Base-by-base conservation (phyloP, 1,140 invertebrate genomes). In the Drosophila rufa region DNA sequence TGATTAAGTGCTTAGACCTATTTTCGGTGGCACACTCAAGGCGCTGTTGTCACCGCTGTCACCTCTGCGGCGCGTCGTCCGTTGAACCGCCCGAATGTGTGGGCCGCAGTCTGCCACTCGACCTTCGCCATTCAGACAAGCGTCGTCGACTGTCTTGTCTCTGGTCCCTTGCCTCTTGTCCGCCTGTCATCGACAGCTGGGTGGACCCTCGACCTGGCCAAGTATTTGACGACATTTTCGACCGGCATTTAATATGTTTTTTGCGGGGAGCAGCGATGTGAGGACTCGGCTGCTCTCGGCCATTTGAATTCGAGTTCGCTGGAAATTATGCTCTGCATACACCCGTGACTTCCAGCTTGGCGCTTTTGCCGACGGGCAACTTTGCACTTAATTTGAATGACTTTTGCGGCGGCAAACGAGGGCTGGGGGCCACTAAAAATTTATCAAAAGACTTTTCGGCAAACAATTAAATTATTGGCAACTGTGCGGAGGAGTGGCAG, bases 1-100 rank as follows among this genome's bases (percentile, higher is more conserved):
- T 81, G 80, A 89, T 87, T 89, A 89, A 87, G 80, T 87, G 83
- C 80, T 83, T 82, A 80, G 84, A 68, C 75, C 57, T 80, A 71
- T 76, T 83, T 83, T 70, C 25, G 70, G 81, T 67, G 80, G 70
- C 61, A 73, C 66, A 82, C 62, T 27, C 38, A 59, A 42, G 55
- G 55, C 47, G 57, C 40, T 51, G 69, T 57, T 74, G 56, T 74
- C 53, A 25, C 36, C 46, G 56, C 68, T 61, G 68, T 33, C 67
- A 46, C 67, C 40, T 46, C 38, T 19, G 12, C 17, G 30, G 14
- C 17, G n/a, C 46, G 47, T n/a, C 70, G 56, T 70, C 43, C 66
- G 33, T 62, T 74, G 73, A 62, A 70, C 67, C 46, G 38, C 47
- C 25, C 14, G 14, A 56, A 5, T 56, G 36, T 56, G 53, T 38